Conservation (phyloP, 2,888 invertebrate species). For the Agonopterix heracliana region DNA sequence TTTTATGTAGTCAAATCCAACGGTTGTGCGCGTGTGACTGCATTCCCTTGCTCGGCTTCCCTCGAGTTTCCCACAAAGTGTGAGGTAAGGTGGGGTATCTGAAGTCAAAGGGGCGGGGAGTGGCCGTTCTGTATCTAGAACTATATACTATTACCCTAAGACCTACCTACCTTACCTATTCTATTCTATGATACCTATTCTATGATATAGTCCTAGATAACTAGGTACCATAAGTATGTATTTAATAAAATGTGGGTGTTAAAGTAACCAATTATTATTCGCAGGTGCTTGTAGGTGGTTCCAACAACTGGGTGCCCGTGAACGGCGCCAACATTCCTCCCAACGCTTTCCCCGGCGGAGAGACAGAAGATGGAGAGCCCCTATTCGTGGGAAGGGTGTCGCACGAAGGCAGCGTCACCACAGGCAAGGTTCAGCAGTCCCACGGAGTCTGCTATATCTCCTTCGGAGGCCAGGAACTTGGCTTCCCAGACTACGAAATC, state of each 20-base stretch:
- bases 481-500: conserved; percentile 88
- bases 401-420: conserved; percentile 85
- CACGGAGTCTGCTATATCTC: conserved; percentile 90
- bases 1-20: no score
- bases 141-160: no score
- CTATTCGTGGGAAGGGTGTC: conserved; percentile 85
- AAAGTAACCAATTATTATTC: background rate
- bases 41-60: no score
- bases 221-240: no score
- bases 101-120: no score
- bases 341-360: conserved; percentile 83
- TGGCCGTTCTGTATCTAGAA: no score
- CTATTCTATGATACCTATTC: no score
- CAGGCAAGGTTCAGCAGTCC: conserved; percentile 90
- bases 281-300: conserved; percentile 76
- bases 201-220: no score
- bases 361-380: conserved; percentile 86
- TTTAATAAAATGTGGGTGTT: background rate
- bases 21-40: no score
- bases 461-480: conserved; percentile 86
- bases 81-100: no score
- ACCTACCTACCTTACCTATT: no score
- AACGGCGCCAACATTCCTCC: conserved; percentile 82
- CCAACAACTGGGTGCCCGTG: conserved; percentile 83
- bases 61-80: no score